These are phyloP conservation scores for human (Homo sapiens) DNA, from an alignment of 2,113 vertebrate genomes.

Conservation along the genomic window GRCh38 chr11:7057501-7058000, in stretches of 20 bases:
- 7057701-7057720: slow-evolving; percentile 29
- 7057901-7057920: neutral
- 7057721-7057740: slow-evolving; percentile 34
- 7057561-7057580: neutral
- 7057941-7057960: neutral
- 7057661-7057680: slow-evolving; percentile 55
- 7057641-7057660: neutral
- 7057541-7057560: neutral
- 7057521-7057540: neutral
- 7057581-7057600: neutral
- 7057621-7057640: neutral
- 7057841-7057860: slow-evolving; percentile 62
- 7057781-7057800: slow-evolving; percentile 55
- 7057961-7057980: neutral
- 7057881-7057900: neutral
- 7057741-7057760: slow-evolving; percentile 56
- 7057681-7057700: slow-evolving; percentile 38
- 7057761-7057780: slow-evolving; percentile 58
- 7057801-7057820: slow-evolving; percentile 65
- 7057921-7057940: neutral
- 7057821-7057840: slow-evolving; percentile 60
- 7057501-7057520: neutral
- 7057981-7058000: neutral
- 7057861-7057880: neutral
- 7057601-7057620: neutral